Evolutionary conservation across 2,797 vertebrate species (phyloP).

Genomic region (Pangasius larnaudii): DNA sequence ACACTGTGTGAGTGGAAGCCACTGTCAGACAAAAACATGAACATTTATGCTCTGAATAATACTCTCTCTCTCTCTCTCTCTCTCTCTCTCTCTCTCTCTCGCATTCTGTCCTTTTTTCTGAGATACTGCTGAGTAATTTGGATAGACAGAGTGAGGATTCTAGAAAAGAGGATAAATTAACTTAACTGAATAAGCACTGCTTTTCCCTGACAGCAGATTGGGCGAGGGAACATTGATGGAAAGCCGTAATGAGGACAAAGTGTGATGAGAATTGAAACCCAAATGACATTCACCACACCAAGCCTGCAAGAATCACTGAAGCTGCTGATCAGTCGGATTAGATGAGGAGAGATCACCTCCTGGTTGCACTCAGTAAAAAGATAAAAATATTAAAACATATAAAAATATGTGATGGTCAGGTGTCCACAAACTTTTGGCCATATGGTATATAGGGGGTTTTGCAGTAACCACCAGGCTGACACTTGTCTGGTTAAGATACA

Average conservation of each 20-base stretch:
- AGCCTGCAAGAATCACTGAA: background rate
- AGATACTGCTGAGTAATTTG: slow-evolving; percentile 14
- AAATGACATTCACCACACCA: background rate
- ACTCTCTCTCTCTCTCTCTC: background rate
- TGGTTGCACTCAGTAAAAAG: background rate
- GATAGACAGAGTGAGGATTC: slow-evolving; percentile 6
- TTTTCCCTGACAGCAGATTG: background rate
- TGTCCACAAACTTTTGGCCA: background rate
- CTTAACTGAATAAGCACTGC: slow-evolving; percentile 19
- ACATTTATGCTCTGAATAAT: background rate
- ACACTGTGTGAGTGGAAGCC: background rate
- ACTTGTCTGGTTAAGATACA: background rate
- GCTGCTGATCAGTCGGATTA: background rate
- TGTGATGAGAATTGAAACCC: slow-evolving; percentile 6
- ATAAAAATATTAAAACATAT: background rate
- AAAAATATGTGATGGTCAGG: background rate
- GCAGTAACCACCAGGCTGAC: background rate
- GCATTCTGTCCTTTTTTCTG: background rate
- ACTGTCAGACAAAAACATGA: background rate
- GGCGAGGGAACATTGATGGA: background rate
- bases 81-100: slow-evolving; percentile 3
- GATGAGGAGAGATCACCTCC: background rate
- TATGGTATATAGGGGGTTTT: background rate
- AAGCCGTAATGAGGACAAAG: slow-evolving; percentile 13
- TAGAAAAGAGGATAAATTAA: slow-evolving; percentile 25